Evolutionary conservation across 2,113 vertebrate genomes (phyloP), one percentile per base, ranked within the genome.

Genomic region (Scatophagus argus): DNA sequence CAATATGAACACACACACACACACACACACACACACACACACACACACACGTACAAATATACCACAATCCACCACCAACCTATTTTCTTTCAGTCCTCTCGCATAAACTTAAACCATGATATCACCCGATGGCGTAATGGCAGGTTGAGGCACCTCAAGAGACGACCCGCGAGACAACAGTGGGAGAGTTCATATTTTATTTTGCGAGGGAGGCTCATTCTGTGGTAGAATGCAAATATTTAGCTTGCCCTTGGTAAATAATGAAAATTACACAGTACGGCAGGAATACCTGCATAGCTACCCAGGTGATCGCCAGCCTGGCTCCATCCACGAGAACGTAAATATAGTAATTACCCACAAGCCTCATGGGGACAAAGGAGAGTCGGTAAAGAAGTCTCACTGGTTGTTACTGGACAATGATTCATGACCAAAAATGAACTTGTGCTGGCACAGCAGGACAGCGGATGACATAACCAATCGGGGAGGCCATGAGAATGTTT

Each of bases 171-270:
- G n/a, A n/a, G n/a, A n/a, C n/a, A n/a, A 83, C 1, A 27, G 66
- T 74, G 79, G 71, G 63, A 77, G 71, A 68, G 80, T 69, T 73
- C n/a, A n/a, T n/a, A n/a, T n/a, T 12, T 36, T 27, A 19, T 86
- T 84, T 81, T 58, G 60, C 38, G 29, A 70, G 41, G n/a, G 43
- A 77, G 74, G 70, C 66, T 83, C 38, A 16, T 84, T 64, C 70
- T 67, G 88, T 62, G 58, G 70, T 69, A 85, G 87, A 94, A 93
- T 91, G 90, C 89, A 92, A 93, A 93, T 93, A 87, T 94, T 94
- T 88, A 92, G 54, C 87, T 79, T 82, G 78, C 65, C 81, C 55
- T 56, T 78, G 67, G 83, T 78, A 87, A 91, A 89, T 88, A 92
- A 88, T 78, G 86, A 85, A 90, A 92, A 93, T 90, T 79, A 91